Evolutionary conservation across 2,888 invertebrate species (phyloP).

Genomic region (Metacarcinus magister): DNA sequence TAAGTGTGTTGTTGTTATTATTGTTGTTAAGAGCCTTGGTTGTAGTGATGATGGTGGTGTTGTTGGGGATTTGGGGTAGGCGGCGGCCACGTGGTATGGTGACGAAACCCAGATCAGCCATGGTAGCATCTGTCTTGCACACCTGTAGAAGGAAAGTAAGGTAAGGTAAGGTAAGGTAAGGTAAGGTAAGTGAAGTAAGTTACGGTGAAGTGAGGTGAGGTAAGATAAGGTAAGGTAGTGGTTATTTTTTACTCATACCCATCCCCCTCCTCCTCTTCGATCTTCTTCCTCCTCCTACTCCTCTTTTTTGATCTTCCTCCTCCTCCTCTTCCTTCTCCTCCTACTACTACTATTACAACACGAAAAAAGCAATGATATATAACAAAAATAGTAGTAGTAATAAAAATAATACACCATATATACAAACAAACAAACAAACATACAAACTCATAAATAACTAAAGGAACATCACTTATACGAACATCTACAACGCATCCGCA

Average conservation of each 20-base stretch:
- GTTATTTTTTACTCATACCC: neutral
- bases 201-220: neutral
- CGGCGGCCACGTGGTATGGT: constrained; percentile 72
- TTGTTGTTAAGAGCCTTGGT: constrained; percentile 38
- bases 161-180: neutral
- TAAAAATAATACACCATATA: neutral
- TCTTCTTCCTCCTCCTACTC: neutral
- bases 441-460: no score
- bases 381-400: neutral
- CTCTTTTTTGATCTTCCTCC: neutral
- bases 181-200: neutral
- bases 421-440: no score
- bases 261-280: neutral
- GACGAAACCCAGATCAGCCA: constrained; percentile 71
- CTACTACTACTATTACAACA: no score
- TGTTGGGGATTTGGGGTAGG: constrained; percentile 47
- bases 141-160: constrained; percentile 5
- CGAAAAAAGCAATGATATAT: no score
- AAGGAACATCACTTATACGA: no score
- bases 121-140: neutral
- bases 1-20: neutral
- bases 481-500: no score
- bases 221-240: neutral
- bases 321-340: no score
- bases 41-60: constrained; percentile 33